A percentile compares a stretch with the other conserved stretches of the same genome.
Evolutionary conservation across 2,113 vertebrate genomes (phyloP).

Genomic region (Oncorhynchus kisutch): DNA sequence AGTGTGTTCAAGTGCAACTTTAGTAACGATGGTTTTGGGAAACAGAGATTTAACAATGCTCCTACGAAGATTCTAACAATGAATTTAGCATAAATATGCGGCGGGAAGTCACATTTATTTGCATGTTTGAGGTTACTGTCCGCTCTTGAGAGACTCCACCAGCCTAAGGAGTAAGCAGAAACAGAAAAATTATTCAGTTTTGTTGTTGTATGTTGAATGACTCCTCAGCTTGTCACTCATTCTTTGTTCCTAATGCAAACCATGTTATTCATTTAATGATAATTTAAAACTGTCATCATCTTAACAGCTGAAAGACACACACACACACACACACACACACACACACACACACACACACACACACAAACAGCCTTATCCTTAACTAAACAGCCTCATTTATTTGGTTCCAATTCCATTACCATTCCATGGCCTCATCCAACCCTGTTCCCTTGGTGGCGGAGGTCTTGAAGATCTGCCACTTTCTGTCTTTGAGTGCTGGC

Average conservation of each 20-base stretch:
- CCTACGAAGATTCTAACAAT: too few species aligned
- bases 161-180: constrained; percentile 74
- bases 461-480: constrained; percentile 99
- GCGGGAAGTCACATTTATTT: constrained; percentile 51
- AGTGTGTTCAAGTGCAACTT: too few species aligned
- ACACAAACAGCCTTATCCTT: constrained; percentile 18
- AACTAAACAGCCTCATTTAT: neutral
- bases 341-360: too few species aligned
- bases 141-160: constrained; percentile 93
- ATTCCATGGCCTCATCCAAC: constrained; percentile 97
- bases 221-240: too few species aligned
- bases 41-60: too few species aligned
- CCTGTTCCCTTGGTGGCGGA: constrained; percentile 95
- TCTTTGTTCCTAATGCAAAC: too few species aligned
- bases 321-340: too few species aligned
- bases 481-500: constrained; percentile 92
- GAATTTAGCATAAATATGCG: constrained; percentile 41
- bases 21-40: too few species aligned
- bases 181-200: constrained; percentile 1
- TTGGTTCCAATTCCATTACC: constrained; percentile 62
- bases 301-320: too few species aligned
- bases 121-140: constrained; percentile 80
- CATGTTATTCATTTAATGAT: too few species aligned
- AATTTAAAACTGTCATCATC: too few species aligned
- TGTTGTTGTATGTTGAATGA: too few species aligned